Base-by-base conservation (phyloP, 2,888 invertebrate species). In the Caenorhabditis becei region DNA sequence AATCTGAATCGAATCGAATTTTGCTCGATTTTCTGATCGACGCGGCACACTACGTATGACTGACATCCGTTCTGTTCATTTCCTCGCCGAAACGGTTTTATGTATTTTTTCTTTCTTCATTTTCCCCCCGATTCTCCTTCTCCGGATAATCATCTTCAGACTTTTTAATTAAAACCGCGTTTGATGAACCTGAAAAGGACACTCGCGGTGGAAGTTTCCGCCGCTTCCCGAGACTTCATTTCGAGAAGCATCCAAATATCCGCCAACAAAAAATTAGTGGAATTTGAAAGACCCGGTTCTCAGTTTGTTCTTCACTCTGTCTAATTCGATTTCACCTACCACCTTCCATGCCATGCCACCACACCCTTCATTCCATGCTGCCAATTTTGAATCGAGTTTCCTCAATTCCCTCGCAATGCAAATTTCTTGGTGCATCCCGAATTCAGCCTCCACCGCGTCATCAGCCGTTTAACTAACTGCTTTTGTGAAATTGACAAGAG, bases 271-370 rank as follows among this genome's bases (percentile, higher is more conserved):
- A 58, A 65, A 65, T 72, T 56, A 18, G 18, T 65, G 72, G 72
- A 65, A 72, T 72, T 72, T 41, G 56, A 26, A 18, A 72, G 72
- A 72, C 65, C 72, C 63, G 72, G 63, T 72, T 72, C 56, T 47
- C 47, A 20, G n/a, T 47, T 47, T 47, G 14, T 56, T 56, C 56
- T 24, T 53, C 58, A 53, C 18, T 26, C 23, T 24, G 41, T 53
- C 61, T 71, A 71, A 71, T 71, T 71, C 53, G 61, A 71, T 62
- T 53, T 62, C 23, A 28, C 26, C 18, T 41, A 41, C 16, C 41
- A 26, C 28, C 66, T 35, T 26, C 20, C 47, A 28, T 28, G 32
- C 44, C 61, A 26, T 41, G 41, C 41, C 53, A 71, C 71, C 71
- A 71, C 71, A 58, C 72, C 72, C 63, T 56, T 53, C 35, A 11